phyloP scores from a whole-genome alignment of 1,140 invertebrate genomes.

The Plectrocnemia conspersa region DNA sequence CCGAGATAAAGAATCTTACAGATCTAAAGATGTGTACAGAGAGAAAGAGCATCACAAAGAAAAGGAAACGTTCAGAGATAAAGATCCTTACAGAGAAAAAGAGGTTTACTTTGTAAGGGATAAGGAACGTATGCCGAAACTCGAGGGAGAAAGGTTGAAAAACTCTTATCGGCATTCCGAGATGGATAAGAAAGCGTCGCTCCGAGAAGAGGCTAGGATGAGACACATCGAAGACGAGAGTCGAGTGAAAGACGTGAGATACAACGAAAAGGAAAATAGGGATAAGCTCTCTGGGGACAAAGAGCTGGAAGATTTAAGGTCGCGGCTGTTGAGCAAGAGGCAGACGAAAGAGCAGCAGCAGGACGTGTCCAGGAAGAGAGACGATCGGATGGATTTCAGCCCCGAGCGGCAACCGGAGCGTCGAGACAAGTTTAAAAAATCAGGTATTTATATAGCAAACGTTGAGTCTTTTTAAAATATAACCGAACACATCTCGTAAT shows the following conservation, averaged over 20 bases:
- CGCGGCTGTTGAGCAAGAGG: conserved; percentile 61
- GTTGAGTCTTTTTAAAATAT: no score
- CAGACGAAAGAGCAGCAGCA: conserved; percentile 53
- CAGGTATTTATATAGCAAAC: conserved; percentile 30
- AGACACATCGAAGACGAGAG: conserved; percentile 5
- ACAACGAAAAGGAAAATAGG: conserved; percentile 57
- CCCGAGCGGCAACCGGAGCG: conserved; percentile 9
- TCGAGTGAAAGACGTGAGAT: conserved; percentile 34
- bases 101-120: conserved; percentile 25
- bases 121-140: conserved; percentile 15
- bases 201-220: conserved; percentile 18
- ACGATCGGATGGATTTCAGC: conserved; percentile 39
- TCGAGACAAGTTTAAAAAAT: no score
- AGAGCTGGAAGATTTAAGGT: conserved; percentile 68
- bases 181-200: conserved; percentile 3
- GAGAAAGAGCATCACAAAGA: conserved; percentile 48
- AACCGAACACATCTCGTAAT: no score
- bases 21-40: conserved; percentile 41
- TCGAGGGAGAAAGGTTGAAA: conserved; percentile 39
- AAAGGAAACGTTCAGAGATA: conserved; percentile 44
- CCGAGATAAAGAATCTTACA: conserved; percentile 38
- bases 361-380: conserved; percentile 46
- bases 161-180: conserved; percentile 7
- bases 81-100: conserved; percentile 41
- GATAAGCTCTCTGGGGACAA: conserved; percentile 53